Evolutionary conservation across 2,797 vertebrate genomes (phyloP).

Genomic region (Anabas testudineus): DNA sequence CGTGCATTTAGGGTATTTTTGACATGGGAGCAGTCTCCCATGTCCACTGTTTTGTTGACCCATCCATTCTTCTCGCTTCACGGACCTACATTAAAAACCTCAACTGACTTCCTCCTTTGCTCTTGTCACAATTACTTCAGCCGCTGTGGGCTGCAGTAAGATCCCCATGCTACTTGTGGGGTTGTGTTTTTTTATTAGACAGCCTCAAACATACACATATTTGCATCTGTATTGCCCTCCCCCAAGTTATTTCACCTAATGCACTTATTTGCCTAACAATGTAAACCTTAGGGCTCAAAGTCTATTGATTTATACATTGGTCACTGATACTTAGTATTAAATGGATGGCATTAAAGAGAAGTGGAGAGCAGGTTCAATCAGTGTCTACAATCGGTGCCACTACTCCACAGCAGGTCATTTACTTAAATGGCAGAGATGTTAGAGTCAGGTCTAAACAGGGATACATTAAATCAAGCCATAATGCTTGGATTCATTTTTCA

Average conservation of each 20-base stretch:
- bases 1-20: too few species aligned
- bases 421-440: neutral
- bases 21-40: too few species aligned
- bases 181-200: too few species aligned
- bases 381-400: neutral
- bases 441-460: slow-evolving; percentile 1
- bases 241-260: neutral
- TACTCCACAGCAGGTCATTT: slow-evolving; percentile 6
- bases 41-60: too few species aligned
- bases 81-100: too few species aligned
- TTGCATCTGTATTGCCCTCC: too few species aligned
- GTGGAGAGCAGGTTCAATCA: slow-evolving; percentile 6
- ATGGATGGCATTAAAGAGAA: slow-evolving; percentile 7
- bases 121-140: too few species aligned
- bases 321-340: slow-evolving; percentile 11
- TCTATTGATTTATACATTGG: slow-evolving; percentile 17
- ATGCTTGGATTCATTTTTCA: slow-evolving; percentile 11
- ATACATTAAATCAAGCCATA: slow-evolving; percentile 19
- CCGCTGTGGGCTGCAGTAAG: too few species aligned
- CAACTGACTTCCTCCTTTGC: too few species aligned
- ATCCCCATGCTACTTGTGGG: too few species aligned
- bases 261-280: slow-evolving; percentile 13
- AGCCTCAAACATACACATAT: too few species aligned
- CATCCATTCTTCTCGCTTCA: too few species aligned
- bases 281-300: neutral